Evolutionary conservation across 2,888 invertebrate genomes (phyloP).

Genomic region (Agrochola lychnidis): DNA sequence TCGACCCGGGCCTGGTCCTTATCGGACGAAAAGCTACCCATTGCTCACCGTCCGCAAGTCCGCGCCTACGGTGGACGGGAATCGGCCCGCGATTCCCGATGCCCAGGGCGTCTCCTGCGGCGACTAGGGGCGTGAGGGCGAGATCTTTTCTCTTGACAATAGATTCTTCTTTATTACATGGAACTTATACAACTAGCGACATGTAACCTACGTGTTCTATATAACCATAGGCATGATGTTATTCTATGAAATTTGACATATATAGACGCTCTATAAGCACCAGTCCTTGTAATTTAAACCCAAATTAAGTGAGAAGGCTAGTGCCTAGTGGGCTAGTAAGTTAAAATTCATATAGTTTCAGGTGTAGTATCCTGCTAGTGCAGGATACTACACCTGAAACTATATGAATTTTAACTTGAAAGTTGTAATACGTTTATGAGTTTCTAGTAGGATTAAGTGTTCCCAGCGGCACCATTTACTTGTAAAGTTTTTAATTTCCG

Average conservation of each 20-base stretch:
- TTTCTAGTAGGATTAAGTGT: neutral
- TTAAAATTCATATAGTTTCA: too few relatives aligned
- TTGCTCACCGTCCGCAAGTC: too few relatives aligned
- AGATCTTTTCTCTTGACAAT: neutral
- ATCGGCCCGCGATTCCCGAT: too few relatives aligned
- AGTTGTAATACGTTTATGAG: conserved; percentile 2
- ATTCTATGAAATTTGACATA: neutral
- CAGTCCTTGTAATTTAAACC: neutral
- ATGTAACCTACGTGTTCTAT: neutral
- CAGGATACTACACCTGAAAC: neutral
- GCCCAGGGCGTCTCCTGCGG: too few relatives aligned
- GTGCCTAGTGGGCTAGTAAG: too few relatives aligned
- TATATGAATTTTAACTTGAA: conserved; percentile 7
- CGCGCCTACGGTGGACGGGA: too few relatives aligned
- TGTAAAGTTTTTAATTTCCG: conserved; percentile 22
- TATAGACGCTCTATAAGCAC: neutral
- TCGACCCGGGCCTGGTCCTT: too few relatives aligned
- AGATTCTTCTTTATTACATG: neutral
- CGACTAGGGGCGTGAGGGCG: too few relatives aligned
- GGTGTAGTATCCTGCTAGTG: too few relatives aligned
- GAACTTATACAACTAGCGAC: neutral
- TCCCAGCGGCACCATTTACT: neutral
- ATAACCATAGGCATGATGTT: neutral
- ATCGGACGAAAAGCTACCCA: too few relatives aligned
- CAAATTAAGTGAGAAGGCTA: neutral